These are phyloP conservation scores for Harpagifer antarcticus DNA, from an alignment of 2,797 vertebrate genomes.

Conservation along the genomic window DNA sequence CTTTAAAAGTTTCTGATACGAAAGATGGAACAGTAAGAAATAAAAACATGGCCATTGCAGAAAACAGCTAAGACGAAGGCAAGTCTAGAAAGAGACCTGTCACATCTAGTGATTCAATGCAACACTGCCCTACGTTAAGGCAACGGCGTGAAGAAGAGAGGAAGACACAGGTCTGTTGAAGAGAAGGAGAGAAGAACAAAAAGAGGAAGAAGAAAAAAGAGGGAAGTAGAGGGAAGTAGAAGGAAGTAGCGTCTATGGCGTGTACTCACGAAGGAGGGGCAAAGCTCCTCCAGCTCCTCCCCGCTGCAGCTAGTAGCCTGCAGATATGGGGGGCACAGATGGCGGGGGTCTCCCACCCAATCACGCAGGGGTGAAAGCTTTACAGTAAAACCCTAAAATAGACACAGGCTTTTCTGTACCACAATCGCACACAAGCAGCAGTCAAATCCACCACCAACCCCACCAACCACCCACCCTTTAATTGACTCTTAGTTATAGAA, in stretches of 20 bases:
- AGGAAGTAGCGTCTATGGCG: constrained; percentile 91
- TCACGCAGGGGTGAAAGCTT: constrained; percentile 98
- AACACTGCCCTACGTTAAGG: constrained; percentile 76
- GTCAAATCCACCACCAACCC: constrained; percentile 84
- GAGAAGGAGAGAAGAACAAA: constrained; percentile 66
- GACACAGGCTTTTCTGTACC: constrained; percentile 99
- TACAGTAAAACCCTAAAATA: constrained; percentile 99
- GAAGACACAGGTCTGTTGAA: constrained; percentile 77
- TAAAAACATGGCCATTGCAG: constrained; percentile 57
- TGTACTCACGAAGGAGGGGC: constrained; percentile 99
- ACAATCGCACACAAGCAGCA: constrained; percentile 99
- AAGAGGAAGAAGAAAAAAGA: constrained; percentile 65
- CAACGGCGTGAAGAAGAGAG: constrained; percentile 74
- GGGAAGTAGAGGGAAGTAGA: constrained; percentile 74
- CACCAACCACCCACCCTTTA: constrained; percentile 34
- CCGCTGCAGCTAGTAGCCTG: constrained; percentile 99
- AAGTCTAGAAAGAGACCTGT: constrained; percentile 52
- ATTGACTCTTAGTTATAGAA: constrained; percentile 14
- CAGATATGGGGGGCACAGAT: constrained; percentile 99
- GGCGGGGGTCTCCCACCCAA: constrained; percentile 98
- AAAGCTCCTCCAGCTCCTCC: constrained; percentile 98
- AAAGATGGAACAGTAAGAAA: constrained; percentile 26
- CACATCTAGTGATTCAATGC: constrained; percentile 65
- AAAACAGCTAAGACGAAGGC: constrained; percentile 50
- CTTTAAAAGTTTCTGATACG: constrained; percentile 29